These are phyloP conservation scores for Vulpes ferrilata DNA, from an alignment of 2,113 vertebrate genomes.

Conservation along the genomic window DNA sequence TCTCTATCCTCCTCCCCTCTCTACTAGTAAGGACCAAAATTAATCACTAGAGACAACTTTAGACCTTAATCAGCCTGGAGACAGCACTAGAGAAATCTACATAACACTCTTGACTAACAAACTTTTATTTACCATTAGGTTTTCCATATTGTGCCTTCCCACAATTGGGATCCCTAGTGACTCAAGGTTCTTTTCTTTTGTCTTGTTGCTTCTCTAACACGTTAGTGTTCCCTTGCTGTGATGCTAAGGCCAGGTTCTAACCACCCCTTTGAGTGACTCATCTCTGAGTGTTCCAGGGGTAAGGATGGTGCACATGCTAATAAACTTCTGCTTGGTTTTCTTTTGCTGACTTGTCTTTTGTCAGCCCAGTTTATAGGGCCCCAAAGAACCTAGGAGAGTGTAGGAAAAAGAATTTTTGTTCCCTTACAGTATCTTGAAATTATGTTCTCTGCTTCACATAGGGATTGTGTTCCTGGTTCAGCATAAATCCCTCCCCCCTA, in stretches of 20 bases:
- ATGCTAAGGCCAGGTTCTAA: neutral
- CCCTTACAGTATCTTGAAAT: neutral
- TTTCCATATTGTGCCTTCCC: neutral
- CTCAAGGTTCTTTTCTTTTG: neutral
- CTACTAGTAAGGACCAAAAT: neutral
- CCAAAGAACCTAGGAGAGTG: neutral
- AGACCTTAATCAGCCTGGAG: neutral
- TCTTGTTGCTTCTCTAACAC: neutral
- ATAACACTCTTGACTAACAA: neutral
- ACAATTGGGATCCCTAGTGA: neutral
- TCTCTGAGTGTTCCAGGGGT: neutral
- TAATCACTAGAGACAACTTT: neutral
- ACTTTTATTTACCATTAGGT: neutral
- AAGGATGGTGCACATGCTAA: neutral
- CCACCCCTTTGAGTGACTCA: neutral
- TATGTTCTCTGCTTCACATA: neutral
- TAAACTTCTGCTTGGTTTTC: neutral
- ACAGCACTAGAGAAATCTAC: neutral
- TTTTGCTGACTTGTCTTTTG: neutral
- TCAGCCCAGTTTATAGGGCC: neutral
- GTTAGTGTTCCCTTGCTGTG: neutral
- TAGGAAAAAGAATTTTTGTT: neutral
- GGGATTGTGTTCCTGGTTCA: neutral
- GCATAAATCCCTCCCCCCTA: neutral
- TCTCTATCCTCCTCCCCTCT: neutral